Base-by-base conservation (phyloP, 2,888 invertebrate species). In the Chymomyza amoena region DNA sequence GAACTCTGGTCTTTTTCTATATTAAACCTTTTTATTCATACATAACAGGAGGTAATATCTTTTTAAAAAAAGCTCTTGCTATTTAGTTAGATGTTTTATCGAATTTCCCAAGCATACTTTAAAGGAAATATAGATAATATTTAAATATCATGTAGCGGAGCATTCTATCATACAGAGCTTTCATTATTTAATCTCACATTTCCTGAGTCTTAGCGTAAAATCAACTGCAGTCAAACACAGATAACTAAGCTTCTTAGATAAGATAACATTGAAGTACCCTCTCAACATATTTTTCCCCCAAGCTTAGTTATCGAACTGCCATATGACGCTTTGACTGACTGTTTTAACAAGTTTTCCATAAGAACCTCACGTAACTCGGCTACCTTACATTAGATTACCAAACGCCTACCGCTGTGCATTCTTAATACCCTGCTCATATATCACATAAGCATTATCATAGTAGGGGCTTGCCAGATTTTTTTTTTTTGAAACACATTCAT, bases 401-500 rank as follows among this genome's bases (percentile, higher is more conserved):
- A n/a, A 28, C 45, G 36, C 52, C 73, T 25, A 63, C 66, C 66
- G 66, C 70, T 28, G 15, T n/a, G 7, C 39, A 13, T 50, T 62
- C 62, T 66, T 74, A 68, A 61, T 25, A 0, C 25, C 32, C 61
- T 56, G 66, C 56, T 50, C 60, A 69, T 76, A 75, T 73, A 77
- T 85, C 83, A 73, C 68, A 66, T 57, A 64, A 75, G 69, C 75
- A 75, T 74, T 74, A 74, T 75, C 73, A 64, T 59, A 61, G 64
- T 50, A 32, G 70, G 67, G 66, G 32, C 65, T 61, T 20, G 20
- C 70, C 66, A 72, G 60, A 77, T 72, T 68, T 71, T 78, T 72
- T 70, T 72, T 68, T 71, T 78, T 72, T 70, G 66, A 61, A 60
- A 32, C 70, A 76, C 84, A 86, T 87, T 83, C 88, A 81, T 87